Base-by-base conservation (phyloP, 2,888 invertebrate genomes). In the Ischnura elegans region DNA sequence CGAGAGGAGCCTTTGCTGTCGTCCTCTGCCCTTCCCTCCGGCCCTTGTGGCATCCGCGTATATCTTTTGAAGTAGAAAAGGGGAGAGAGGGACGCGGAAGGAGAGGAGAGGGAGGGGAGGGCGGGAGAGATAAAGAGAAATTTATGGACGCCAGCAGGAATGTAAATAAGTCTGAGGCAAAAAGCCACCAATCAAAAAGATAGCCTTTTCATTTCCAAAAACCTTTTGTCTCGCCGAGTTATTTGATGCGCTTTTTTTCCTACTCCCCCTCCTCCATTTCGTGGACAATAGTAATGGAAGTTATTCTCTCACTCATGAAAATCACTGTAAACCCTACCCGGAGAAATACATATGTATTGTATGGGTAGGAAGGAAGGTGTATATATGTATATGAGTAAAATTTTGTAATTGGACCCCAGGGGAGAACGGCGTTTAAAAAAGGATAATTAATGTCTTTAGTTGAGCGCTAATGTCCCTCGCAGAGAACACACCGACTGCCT, bases 151-250 rank as follows among this genome's bases (percentile, higher is more conserved):
- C 29, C 76, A 76, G 76, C 36, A 76, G 76, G 76, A 76, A 76
- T 76, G 76, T 76, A 76, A 76, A 76, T 76, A 76, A 76, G 76
- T 76, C 36, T 76, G 76, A 76, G 36, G 76, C 76, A 76, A 76
- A 76, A 36, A 76, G 76, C 76, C 76, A 76, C 76, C 76, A 76
- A 76, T 76, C 76, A 76, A 76, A 76, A 76, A 76, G 76, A 76
- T 76, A 76, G 76, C 76, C 76, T 36, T 76, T 76, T 76, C 76
- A 76, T 76, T 76, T 76, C 76, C 36, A 76, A 76, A 76, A 76
- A 76, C 76, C 76, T 76, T 76, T 76, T 76, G 76, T 76, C 76
- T 76, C 76, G 10, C 29, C 76, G 76, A 76, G 76, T 76, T 76
- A 76, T 76, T 76, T 76, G 76, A 76, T 76, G 76, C 36, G 29